Base-by-base conservation (phyloP, 2,888 invertebrate species). In the Lochmaea capreae region DNA sequence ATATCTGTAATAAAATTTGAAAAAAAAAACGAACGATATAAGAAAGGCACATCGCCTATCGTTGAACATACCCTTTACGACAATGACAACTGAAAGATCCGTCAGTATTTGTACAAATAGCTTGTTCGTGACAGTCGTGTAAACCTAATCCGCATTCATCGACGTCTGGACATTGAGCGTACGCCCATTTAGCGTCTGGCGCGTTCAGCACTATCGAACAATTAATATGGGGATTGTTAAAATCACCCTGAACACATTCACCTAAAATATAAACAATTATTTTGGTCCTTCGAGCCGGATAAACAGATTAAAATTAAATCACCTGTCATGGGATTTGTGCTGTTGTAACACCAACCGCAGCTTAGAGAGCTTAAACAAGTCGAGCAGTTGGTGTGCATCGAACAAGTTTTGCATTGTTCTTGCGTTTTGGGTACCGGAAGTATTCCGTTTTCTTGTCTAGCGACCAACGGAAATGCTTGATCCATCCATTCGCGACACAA, bases 291-390 rank as follows among this genome's bases (percentile, higher is more conserved):
- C 43, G 43, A 54, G 42, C 22, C 46, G n/a, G n/a, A 16, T 65
- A 52, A 33, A 49, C 11, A 42, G 11, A 18, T 16, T 43, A 59
- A n/a, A 43, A 68, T 16, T 18, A 18, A 95, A n/a, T 91, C 89
- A 10, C 97, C 97, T 77, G 93, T 92, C 77, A 95, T 95, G 0
- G 97, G 97, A 87, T 97, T 97, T 68, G 94, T 93, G 26, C 92
- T 89, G 80, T 95, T 95, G 84, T 95, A 95, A 85, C 97, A 97
- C 98, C 98, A 98, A 9, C 98, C 98, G 87, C 98, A 98, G 74
- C 95, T 95, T 81, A 97, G 90, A 18, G 94, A 93, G 70, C 92
- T 91, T 76, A 97, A 88, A 84, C 97, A 97, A 6, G 92, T 90
- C 0, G 94, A 91, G 83, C 96, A 96, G 82, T 95, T 94, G 0